Evolutionary conservation across 2,888 invertebrate species (phyloP).

Genomic region (Tenthredo mesomela): DNA sequence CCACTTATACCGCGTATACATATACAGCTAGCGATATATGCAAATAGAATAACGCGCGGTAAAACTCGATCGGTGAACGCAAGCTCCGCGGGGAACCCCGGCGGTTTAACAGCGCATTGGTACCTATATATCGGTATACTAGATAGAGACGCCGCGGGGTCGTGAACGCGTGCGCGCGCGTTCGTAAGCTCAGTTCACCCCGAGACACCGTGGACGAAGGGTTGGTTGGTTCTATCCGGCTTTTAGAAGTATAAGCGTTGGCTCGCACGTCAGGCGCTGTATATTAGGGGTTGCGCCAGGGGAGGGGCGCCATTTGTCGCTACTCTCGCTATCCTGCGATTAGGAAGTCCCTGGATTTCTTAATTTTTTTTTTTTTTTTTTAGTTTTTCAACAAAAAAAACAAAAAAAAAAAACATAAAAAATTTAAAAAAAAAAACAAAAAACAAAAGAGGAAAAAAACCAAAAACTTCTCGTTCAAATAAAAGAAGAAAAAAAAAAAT

Average conservation of each 20-base stretch:
- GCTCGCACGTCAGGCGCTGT: not conserved
- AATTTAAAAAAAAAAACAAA: not conserved
- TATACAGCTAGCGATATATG: not conserved
- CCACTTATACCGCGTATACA: not conserved
- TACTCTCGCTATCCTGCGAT: constrained; percentile 20
- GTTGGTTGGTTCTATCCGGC: not conserved
- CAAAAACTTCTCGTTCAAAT: too few relatives aligned
- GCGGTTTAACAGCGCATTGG: constrained; percentile 36
- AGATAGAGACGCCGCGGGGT: not conserved
- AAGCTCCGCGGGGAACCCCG: constrained; percentile 32
- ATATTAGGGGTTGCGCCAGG: constrained; percentile 35
- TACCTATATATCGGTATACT: not conserved
- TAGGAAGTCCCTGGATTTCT: not conserved
- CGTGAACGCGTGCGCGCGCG: constrained; percentile 32
- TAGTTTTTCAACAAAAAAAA: not conserved
- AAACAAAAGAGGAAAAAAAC: too few relatives aligned
- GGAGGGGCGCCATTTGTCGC: constrained; percentile 49
- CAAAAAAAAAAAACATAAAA: not conserved
- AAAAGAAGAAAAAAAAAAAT: not conserved
- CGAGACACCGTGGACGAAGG: constrained; percentile 47
- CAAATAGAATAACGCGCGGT: not conserved
- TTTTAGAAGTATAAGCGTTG: not conserved
- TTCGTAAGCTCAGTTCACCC: constrained; percentile 44
- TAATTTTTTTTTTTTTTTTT: not conserved
- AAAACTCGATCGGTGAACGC: constrained; percentile 20